These are phyloP conservation scores for Trichonephila clavata DNA, from an alignment of 1,140 invertebrate genomes.

Conservation along the genomic window DNA sequence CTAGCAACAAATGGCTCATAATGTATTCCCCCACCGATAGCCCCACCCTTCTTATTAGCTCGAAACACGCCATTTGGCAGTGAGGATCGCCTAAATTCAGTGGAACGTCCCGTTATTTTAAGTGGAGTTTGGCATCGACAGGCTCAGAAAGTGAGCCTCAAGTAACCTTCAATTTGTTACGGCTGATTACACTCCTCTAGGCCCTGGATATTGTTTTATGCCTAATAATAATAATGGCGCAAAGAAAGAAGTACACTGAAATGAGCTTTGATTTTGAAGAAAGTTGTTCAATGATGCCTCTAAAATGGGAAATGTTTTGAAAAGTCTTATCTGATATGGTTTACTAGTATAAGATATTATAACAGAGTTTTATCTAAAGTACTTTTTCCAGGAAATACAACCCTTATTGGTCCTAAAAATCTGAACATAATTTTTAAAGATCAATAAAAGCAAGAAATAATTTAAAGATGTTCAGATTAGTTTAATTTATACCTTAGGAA, in stretches of 20 bases:
- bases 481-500: too few relatives aligned
- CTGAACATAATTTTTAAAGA: too few relatives aligned
- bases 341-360: too few relatives aligned
- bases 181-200: background rate
- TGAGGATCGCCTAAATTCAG: background rate
- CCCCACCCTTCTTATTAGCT: background rate
- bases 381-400: too few relatives aligned
- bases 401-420: too few relatives aligned
- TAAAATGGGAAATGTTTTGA: too few relatives aligned
- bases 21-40: background rate
- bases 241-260: background rate
- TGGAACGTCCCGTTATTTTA: background rate
- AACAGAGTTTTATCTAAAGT: too few relatives aligned
- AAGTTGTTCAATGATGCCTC: too few relatives aligned
- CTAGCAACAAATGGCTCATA: slow-evolving; percentile 1
- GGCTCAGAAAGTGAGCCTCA: background rate
- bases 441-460: too few relatives aligned
- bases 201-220: background rate
- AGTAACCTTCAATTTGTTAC: background rate
- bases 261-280: too few relatives aligned
- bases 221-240: background rate
- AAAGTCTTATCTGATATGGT: too few relatives aligned
- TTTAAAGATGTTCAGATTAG: too few relatives aligned
- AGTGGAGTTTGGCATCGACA: background rate
- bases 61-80: slow-evolving; percentile 18